phyloP scores from a whole-genome alignment of 1,140 invertebrate genomes.

The Sycophila sp. region DNA sequence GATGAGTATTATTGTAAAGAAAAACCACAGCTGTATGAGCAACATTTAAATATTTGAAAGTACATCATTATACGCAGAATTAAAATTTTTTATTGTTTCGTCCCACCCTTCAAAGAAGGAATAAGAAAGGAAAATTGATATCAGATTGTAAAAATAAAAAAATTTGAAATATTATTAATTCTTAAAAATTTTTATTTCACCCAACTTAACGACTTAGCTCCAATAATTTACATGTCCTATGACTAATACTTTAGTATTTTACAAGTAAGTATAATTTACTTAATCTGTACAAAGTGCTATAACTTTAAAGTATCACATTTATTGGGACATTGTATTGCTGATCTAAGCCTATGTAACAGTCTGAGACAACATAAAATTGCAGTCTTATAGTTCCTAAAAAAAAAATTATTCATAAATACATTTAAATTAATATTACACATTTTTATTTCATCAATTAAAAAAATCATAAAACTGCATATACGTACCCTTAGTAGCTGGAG shows the following conservation, averaged over 20 bases:
- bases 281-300: not conserved
- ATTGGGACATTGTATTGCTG: slow-evolving; percentile 87
- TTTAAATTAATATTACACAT: too few relatives aligned
- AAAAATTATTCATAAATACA: not conserved
- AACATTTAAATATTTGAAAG: slow-evolving; percentile 21
- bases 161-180: slow-evolving; percentile 29
- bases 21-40: not conserved
- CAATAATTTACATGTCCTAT: not conserved
- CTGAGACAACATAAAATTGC: slow-evolving; percentile 90
- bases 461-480: not conserved
- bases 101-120: slow-evolving; percentile 1
- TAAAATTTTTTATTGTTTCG: slow-evolving; percentile 11
- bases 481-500: slow-evolving; percentile 70
- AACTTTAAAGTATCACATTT: slow-evolving; percentile 63
- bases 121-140: not conserved
- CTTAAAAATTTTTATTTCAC: slow-evolving; percentile 15
- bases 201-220: not conserved
- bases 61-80: not conserved
- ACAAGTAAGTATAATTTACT: slow-evolving; percentile 11
- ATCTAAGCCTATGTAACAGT: slow-evolving; percentile 94
- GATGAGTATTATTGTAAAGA: not conserved
- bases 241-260: slow-evolving; percentile 1
- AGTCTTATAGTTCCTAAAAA: slow-evolving; percentile 77
- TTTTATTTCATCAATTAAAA: not conserved
- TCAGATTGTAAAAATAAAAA: slow-evolving; percentile 29